Conservation (phyloP, 2,888 invertebrate species). For the Drosophila anomalipes region DNA sequence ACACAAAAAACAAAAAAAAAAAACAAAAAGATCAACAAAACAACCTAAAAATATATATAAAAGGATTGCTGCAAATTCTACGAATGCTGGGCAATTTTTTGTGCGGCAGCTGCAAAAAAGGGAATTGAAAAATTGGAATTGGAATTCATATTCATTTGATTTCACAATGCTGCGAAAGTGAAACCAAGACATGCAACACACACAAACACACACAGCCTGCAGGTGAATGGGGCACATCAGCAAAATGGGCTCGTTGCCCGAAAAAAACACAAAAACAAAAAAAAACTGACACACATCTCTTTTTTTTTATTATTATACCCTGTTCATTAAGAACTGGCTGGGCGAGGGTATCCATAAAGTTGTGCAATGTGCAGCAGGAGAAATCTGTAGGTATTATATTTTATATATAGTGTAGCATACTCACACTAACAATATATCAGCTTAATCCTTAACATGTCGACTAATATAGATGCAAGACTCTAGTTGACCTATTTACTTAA, state of each 20-base stretch:
- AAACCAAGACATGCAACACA: conserved; percentile 48
- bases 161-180: conserved; percentile 79
- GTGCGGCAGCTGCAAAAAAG: conserved; percentile 66
- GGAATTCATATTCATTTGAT: conserved; percentile 79
- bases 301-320: conserved; percentile 8
- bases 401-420: not conserved
- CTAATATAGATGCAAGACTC: not conserved
- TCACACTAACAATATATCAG: not conserved
- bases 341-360: not conserved
- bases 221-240: conserved; percentile 25
- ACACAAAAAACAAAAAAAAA: not conserved
- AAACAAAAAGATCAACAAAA: not conserved
- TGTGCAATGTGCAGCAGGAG: not conserved
- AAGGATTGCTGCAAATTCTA: conserved; percentile 66
- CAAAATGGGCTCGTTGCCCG: conserved; percentile 38
- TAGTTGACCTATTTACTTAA: not conserved
- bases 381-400: not conserved
- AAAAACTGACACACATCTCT: conserved; percentile 51
- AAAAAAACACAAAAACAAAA: not conserved
- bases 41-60: conserved; percentile 11
- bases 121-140: conserved; percentile 53
- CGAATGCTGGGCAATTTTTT: conserved; percentile 52
- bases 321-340: not conserved
- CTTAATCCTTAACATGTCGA: not conserved
- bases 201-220: conserved; percentile 7